These are phyloP conservation scores for Charadrius vociferus DNA, from an alignment of 2,113 vertebrate genomes.

Conservation along the genomic window DNA sequence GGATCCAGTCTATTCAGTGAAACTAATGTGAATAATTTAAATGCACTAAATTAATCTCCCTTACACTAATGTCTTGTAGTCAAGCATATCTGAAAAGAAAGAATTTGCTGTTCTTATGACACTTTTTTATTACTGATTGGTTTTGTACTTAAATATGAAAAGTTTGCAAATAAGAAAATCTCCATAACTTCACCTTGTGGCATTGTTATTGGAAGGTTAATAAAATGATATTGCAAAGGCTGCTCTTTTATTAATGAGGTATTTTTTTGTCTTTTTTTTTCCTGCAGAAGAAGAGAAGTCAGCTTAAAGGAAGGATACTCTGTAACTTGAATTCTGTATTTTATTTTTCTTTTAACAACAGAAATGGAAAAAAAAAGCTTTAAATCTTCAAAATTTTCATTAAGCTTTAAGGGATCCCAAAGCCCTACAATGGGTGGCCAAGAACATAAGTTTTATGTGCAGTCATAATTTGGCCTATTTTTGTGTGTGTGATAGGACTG, in stretches of 20 bases:
- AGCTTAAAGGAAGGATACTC: background rate
- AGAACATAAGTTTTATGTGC: background rate
- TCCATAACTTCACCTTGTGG: background rate
- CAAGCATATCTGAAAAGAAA: background rate
- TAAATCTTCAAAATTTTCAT: background rate
- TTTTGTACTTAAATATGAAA: background rate
- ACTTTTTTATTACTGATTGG: background rate
- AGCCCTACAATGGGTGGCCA: background rate
- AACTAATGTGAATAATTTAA: conserved; percentile 6
- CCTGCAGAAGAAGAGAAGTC: background rate
- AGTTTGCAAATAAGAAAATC: background rate
- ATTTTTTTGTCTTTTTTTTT: background rate
- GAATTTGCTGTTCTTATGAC: background rate
- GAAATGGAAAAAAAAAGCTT: background rate
- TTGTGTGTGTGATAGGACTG: background rate
- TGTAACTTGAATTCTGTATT: background rate
- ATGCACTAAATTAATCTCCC: background rate
- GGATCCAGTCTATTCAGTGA: background rate
- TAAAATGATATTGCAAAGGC: background rate
- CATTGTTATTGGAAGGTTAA: background rate
- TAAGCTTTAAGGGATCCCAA: background rate
- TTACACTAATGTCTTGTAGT: background rate
- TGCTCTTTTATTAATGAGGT: background rate
- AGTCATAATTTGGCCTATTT: background rate
- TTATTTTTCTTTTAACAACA: background rate